Conservation (phyloP, 2,888 invertebrate species). For the Perdita meconis region DNA sequence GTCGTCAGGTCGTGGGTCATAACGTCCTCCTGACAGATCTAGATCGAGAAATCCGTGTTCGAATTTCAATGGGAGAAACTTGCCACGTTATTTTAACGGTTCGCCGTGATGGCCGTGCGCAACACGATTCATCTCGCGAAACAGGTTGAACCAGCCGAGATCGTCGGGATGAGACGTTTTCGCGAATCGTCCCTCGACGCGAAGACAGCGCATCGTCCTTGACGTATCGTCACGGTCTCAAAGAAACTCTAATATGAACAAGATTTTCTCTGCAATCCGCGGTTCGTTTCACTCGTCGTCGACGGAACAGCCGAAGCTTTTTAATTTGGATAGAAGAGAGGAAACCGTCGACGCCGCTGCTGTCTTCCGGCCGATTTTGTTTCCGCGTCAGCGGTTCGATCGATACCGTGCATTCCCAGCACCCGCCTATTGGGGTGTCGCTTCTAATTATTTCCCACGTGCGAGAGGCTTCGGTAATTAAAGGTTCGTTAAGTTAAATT, state of each 20-base stretch:
- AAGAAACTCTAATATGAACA: too few species aligned
- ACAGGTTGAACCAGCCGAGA: background rate
- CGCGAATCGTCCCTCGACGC: background rate
- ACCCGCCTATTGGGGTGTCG: constrained; percentile 1
- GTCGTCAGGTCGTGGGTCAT: constrained; percentile 89
- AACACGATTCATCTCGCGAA: background rate
- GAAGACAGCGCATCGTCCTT: too few species aligned
- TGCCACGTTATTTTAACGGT: too few species aligned
- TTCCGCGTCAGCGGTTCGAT: constrained; percentile 9
- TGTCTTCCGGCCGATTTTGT: constrained; percentile 7
- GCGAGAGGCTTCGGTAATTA: constrained; percentile 28
- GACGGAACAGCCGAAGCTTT: background rate
- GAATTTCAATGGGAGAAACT: background rate
- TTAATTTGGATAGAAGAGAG: background rate
- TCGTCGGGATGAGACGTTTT: too few species aligned
- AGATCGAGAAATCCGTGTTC: constrained; percentile 3
- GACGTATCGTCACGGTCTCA: too few species aligned
- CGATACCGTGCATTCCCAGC: constrained; percentile 8
- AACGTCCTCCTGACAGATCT: constrained; percentile 83
- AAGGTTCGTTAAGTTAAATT: constrained; percentile 37
- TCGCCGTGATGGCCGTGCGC: too few species aligned
- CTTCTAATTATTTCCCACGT: constrained; percentile 23
- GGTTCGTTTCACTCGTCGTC: too few species aligned
- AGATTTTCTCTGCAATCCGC: too few species aligned
- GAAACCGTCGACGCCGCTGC: background rate